Conservation (phyloP, 2,888 invertebrate species). For the Apamea epomidion region DNA sequence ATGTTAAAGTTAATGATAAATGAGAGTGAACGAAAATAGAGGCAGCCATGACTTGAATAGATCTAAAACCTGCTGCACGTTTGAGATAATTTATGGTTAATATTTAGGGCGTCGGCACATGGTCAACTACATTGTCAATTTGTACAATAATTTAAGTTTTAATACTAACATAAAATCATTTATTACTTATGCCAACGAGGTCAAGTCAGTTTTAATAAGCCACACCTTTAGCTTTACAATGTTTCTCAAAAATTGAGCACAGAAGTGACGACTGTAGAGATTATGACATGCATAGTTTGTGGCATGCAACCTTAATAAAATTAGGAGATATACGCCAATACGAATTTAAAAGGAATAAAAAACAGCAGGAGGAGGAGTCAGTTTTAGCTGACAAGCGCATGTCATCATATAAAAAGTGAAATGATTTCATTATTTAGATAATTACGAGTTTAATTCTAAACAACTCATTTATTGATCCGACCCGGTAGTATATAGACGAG, state of each 20-base stretch:
- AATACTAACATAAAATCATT: conserved; percentile 9
- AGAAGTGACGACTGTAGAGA: not conserved
- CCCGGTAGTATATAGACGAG: not conserved
- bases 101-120: conserved; percentile 15
- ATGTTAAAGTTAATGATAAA: conserved; percentile 29
- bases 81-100: conserved; percentile 16
- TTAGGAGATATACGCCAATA: not conserved
- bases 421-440: too few species aligned
- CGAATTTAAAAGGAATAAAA: not conserved
- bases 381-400: not conserved
- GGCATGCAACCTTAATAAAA: not conserved
- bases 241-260: not conserved
- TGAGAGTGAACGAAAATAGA: not conserved
- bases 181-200: not conserved
- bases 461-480: not conserved
- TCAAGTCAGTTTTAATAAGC: conserved; percentile 11
- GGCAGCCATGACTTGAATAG: not conserved
- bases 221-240: not conserved
- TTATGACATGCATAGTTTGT: not conserved
- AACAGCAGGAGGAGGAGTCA: not conserved
- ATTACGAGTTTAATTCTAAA: not conserved
- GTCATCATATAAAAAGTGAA: not conserved
- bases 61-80: not conserved
- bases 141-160: conserved; percentile 12
- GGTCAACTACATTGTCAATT: conserved; percentile 23